phyloP scores from a whole-genome alignment of 2,797 vertebrate species.

The Diglossa cyanea region DNA sequence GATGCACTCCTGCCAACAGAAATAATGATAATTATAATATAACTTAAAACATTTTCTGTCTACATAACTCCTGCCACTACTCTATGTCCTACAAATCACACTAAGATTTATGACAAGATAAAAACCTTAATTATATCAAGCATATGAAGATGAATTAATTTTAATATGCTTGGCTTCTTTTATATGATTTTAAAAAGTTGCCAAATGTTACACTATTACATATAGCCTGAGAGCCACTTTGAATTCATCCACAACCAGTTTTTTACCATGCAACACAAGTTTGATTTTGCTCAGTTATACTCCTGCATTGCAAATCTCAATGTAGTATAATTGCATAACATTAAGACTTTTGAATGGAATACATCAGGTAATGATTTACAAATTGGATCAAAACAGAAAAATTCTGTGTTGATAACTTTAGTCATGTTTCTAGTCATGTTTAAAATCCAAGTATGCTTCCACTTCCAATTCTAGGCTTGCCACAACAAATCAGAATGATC shows the following conservation, averaged over 20 bases:
- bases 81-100: neutral
- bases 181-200: neutral
- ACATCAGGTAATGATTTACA: neutral
- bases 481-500: neutral
- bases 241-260: neutral
- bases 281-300: neutral
- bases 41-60: neutral
- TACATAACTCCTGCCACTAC: neutral
- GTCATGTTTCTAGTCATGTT: neutral
- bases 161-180: neutral
- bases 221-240: neutral
- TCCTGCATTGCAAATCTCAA: rapidly evolving
- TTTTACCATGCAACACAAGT: neutral
- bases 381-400: neutral
- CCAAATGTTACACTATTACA: neutral
- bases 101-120: neutral
- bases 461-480: neutral
- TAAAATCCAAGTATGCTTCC: neutral
- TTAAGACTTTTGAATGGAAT: neutral
- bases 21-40: slow-evolving; percentile 16
- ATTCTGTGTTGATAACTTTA: neutral
- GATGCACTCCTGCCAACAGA: slow-evolving; percentile 1
- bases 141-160: neutral
- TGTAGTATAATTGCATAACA: neutral
- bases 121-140: neutral